Evolutionary conservation across 2,797 vertebrate genomes (phyloP).

Genomic region (Triplophysa bombifrons): DNA sequence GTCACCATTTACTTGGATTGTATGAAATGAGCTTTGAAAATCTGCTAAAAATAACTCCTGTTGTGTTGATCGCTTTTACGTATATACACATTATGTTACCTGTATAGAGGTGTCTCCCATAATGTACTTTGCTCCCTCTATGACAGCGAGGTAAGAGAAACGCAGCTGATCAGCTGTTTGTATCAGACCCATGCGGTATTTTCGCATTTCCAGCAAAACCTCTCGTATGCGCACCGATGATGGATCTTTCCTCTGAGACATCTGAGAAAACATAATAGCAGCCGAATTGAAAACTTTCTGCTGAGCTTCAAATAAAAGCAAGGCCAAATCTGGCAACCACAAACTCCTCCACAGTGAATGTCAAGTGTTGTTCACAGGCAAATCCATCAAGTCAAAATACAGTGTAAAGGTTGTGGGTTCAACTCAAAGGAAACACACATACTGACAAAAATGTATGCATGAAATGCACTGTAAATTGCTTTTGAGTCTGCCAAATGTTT

Average conservation of each 20-base stretch:
- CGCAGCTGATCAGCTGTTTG: slow-evolving; percentile 97
- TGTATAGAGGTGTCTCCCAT: slow-evolving; percentile 87
- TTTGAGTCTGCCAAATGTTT: no score
- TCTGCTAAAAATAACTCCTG: background rate
- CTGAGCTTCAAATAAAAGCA: background rate
- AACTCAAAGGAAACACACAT: no score
- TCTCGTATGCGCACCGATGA: slow-evolving; percentile 91
- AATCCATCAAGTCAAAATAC: no score
- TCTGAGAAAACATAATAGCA: slow-evolving; percentile 60
- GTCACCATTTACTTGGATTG: background rate
- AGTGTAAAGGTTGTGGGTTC: no score
- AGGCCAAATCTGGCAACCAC: background rate
- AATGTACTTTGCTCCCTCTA: slow-evolving; percentile 94
- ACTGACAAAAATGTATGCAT: no score
- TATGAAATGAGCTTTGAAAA: background rate
- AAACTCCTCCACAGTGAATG: background rate
- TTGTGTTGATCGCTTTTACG: background rate
- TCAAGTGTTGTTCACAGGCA: background rate
- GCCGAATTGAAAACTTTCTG: background rate
- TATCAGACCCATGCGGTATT: slow-evolving; percentile 93
- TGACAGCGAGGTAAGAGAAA: slow-evolving; percentile 96
- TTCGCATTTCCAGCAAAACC: slow-evolving; percentile 94
- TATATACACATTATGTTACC: background rate
- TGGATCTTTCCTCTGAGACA: slow-evolving; percentile 87
- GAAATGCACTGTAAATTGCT: no score